Conservation (phyloP, 2,797 vertebrate genomes). For the Xenentodon cancila region DNA sequence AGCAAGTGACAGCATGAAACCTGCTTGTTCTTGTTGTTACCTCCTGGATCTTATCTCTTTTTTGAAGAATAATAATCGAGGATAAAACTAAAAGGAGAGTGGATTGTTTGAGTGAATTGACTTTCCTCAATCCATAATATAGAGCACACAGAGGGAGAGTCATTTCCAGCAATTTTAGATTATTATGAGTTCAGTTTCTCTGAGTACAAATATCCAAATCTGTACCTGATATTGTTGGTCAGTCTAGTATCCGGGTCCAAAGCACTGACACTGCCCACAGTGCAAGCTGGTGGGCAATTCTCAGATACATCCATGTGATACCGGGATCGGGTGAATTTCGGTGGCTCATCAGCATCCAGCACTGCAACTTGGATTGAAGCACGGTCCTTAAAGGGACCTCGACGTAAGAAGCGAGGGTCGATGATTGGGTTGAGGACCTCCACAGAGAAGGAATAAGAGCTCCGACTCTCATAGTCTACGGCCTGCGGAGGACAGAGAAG, state of each 20-base stretch:
- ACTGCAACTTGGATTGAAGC: slow-evolving; percentile 87
- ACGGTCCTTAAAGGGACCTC: slow-evolving; percentile 91
- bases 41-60: not conserved
- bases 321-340: slow-evolving; percentile 84
- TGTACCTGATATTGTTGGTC: slow-evolving; percentile 88
- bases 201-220: not conserved
- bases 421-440: slow-evolving; percentile 91
- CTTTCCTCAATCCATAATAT: too few relatives aligned
- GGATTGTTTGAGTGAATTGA: too few relatives aligned
- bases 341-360: slow-evolving; percentile 90
- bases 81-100: too few relatives aligned
- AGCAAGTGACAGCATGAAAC: slow-evolving; percentile 5
- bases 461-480: slow-evolving; percentile 90
- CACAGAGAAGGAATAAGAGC: slow-evolving; percentile 89
- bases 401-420: slow-evolving; percentile 89
- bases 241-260: slow-evolving; percentile 88
- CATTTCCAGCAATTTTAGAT: too few relatives aligned
- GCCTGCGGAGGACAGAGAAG: slow-evolving; percentile 54
- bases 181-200: too few relatives aligned
- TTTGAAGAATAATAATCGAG: too few relatives aligned
- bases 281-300: slow-evolving; percentile 87
- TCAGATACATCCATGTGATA: slow-evolving; percentile 88
- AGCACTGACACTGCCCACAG: slow-evolving; percentile 87
- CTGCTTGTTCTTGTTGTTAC: slow-evolving; percentile 3
- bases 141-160: too few relatives aligned